These are phyloP conservation scores for Myotis vivesi DNA, from an alignment of 2,797 vertebrate genomes.

Conservation along the genomic window DNA sequence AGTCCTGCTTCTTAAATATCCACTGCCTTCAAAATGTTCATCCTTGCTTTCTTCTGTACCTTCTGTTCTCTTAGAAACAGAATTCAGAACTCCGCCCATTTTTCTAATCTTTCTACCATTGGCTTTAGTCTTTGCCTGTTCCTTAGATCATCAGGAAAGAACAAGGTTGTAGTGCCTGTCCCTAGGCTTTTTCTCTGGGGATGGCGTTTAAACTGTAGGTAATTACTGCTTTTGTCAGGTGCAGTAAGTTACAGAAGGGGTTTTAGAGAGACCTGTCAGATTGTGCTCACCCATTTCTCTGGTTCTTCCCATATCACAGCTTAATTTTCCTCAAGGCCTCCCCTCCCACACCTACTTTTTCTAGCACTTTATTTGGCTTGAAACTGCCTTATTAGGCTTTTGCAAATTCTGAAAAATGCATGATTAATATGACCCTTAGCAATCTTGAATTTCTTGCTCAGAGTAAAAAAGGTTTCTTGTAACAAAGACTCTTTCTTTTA, in stretches of 20 bases:
- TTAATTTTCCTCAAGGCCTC: neutral
- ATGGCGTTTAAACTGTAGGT: neutral
- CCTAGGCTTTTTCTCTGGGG: neutral
- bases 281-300: neutral
- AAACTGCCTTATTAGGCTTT: neutral
- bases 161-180: neutral
- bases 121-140: neutral
- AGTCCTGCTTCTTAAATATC: neutral
- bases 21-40: neutral
- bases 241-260: neutral
- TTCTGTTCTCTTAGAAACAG: neutral
- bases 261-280: neutral
- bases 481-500: neutral
- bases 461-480: neutral
- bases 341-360: neutral
- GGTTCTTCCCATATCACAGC: neutral
- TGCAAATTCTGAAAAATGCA: conserved; percentile 9
- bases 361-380: conserved; percentile 9
- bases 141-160: neutral
- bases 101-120: neutral
- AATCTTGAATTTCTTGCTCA: neutral
- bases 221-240: neutral
- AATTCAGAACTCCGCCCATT: neutral
- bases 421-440: neutral
- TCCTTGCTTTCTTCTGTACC: neutral